phyloP scores from a whole-genome alignment of 2,113 vertebrate species.

The Tenrec ecaudatus region DNA sequence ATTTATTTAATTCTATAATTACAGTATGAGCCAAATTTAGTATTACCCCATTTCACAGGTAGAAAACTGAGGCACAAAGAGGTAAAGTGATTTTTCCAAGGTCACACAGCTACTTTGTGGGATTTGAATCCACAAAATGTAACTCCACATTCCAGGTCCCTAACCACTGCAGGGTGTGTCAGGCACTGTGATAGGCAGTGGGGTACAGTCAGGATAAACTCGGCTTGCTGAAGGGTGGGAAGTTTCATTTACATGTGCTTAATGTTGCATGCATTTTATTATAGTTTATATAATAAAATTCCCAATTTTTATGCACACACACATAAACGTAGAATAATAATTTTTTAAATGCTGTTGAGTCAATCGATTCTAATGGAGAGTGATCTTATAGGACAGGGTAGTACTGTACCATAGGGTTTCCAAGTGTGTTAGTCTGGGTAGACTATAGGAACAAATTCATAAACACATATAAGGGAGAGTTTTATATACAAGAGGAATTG shows the following conservation, averaged over 20 bases:
- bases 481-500: no score
- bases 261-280: not conserved
- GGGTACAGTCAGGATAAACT: not conserved
- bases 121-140: slow-evolving; percentile 13
- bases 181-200: not conserved
- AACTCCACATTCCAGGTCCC: not conserved
- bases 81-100: not conserved
- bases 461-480: no score
- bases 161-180: not conserved
- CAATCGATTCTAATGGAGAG: no score
- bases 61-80: slow-evolving; percentile 5
- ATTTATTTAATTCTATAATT: not conserved
- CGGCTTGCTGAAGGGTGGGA: not conserved
- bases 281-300: not conserved
- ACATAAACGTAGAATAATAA: no score
- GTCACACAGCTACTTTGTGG: not conserved
- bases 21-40: not conserved
- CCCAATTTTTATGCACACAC: not conserved
- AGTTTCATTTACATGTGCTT: slow-evolving; percentile 12
- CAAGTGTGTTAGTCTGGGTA: no score
- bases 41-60: not conserved
- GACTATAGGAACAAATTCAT: no score
- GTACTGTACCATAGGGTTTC: no score
- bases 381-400: no score
- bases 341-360: no score